Conservation (phyloP, 2,888 invertebrate genomes). For the Gnatocerus cornutus region DNA sequence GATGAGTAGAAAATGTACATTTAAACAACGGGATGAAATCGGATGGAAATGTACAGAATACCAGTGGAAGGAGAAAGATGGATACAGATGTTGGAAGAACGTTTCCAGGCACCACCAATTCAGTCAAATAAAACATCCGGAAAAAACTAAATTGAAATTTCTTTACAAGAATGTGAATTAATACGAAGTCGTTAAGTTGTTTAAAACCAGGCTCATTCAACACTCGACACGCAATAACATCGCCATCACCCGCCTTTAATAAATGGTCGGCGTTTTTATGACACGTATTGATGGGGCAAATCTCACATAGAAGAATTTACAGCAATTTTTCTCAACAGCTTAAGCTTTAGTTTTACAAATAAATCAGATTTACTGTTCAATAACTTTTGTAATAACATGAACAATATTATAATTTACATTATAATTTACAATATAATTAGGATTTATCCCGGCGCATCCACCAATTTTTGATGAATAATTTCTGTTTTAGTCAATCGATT, state of each 20-base stretch:
- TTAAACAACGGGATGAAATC: constrained; percentile 58
- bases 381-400: too few species aligned
- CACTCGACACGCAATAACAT: constrained; percentile 37
- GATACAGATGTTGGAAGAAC: constrained; percentile 51
- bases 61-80: constrained; percentile 42
- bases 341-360: too few species aligned
- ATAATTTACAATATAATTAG: too few species aligned
- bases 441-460: too few species aligned
- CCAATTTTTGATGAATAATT: too few species aligned
- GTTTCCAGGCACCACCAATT: constrained; percentile 55
- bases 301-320: background rate
- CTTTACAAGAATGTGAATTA: constrained; percentile 59
- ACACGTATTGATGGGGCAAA: constrained; percentile 29
- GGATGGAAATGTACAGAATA: constrained; percentile 55
- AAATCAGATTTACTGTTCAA: too few species aligned
- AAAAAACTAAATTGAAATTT: constrained; percentile 61
- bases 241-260: constrained; percentile 19
- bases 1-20: constrained; percentile 56
- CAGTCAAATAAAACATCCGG: constrained; percentile 56
- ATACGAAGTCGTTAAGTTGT: constrained; percentile 55
- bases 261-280: constrained; percentile 38
- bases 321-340: background rate
- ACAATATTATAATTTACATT: too few species aligned
- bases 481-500: too few species aligned
- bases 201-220: constrained; percentile 49